Evolutionary conservation across 2,113 vertebrate genomes (phyloP), one percentile per base, ranked within the genome.

Genomic region (Naja naja): DNA sequence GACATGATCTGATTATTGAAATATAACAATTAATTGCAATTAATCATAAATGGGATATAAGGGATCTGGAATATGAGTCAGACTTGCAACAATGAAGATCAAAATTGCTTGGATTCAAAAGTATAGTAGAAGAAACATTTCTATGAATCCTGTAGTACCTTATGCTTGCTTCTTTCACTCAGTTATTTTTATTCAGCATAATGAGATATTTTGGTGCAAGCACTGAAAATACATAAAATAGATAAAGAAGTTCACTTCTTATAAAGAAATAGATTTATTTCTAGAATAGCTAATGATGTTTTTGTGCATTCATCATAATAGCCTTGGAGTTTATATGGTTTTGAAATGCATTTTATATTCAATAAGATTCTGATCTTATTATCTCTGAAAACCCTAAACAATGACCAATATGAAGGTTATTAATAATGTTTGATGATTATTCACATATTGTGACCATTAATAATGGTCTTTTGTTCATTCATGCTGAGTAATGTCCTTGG

Each of bases 261-360:
- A 74, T 34, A 74, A 74, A 39, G n/a, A 34, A 34, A 74, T 20
- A 2, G 34, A 74, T 74, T 39, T 74, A 74, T 20, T 74, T 74
- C n/a, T 74, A 74, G 6, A 74, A 74, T 7, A 74, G n/a, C 16
- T 20, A 74, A 34, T 18, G n/a, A 74, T 1, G 16, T 39, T 74
- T 74, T 74, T 74, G 39, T 39, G n/a, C 4, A 74, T 39, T 74
- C 16, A 34, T 20, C 5, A 6, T 74, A 74, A 74, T 34, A 30
- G n/a, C 5, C 2, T 74, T 94, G 53, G 89, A 18, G 87, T 87
- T 87, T 30, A 87, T 52, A 30, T 52, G 87, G 0, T 2, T 43
- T 94, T 93, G 92, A 95, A 93, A 93, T 94, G 93, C 45, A 60
- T 60, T 94, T 94, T 85, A 64, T 92, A 34, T 74, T 86, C 54